Conservation (phyloP, 1,140 invertebrate species). For the Steinernema feltiae region DNA sequence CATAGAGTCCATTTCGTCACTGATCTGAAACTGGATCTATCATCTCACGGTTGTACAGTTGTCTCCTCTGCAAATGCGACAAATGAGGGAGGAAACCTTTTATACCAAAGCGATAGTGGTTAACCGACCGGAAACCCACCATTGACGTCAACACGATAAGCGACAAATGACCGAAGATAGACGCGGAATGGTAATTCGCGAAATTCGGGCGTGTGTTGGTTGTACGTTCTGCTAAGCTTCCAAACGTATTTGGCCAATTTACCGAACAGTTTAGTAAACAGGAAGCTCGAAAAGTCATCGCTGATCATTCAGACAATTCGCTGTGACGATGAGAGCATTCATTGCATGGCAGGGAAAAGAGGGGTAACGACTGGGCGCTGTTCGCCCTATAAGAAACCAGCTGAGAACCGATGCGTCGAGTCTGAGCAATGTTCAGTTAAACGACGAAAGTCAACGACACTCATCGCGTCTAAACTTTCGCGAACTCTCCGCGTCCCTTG, state of each 20-base stretch:
- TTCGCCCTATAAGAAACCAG: slow-evolving; percentile 10
- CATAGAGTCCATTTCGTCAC: slow-evolving; percentile 49
- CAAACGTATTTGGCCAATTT: too few relatives aligned
- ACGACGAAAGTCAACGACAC: not conserved
- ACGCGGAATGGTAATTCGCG: not conserved
- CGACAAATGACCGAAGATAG: not conserved
- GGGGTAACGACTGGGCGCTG: not conserved
- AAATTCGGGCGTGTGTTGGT: not conserved
- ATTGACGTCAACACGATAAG: slow-evolving; percentile 15
- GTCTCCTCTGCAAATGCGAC: not conserved
- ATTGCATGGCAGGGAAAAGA: not conserved
- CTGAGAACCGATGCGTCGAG: not conserved
- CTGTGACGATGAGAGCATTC: not conserved
- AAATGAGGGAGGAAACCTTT: not conserved
- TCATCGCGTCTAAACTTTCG: not conserved
- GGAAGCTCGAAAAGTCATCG: too few relatives aligned
- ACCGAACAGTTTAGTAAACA: too few relatives aligned
- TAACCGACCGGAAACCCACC: not conserved
- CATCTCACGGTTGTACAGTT: not conserved
- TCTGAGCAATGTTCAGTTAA: not conserved
- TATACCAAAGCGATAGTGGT: slow-evolving; percentile 13
- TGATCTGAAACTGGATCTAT: not conserved
- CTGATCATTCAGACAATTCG: too few relatives aligned
- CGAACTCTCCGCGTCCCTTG: not conserved
- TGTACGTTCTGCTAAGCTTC: too few relatives aligned